These are phyloP conservation scores for Tonatia bakeri DNA, from an alignment of 2,113 vertebrate species.

Conservation along the genomic window DNA sequence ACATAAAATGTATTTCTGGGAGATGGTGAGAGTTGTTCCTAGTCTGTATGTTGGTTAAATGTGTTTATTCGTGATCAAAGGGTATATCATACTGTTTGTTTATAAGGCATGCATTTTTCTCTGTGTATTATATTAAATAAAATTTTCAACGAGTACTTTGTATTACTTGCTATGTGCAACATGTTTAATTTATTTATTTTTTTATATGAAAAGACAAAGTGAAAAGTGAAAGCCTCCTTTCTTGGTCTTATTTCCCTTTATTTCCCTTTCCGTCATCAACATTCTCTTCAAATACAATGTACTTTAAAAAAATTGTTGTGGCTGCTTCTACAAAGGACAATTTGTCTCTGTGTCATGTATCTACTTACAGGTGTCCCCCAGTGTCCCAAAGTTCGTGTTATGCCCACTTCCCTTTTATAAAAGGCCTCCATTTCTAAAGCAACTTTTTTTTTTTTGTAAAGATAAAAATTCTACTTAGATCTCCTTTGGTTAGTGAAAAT, in stretches of 20 bases:
- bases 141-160: not conserved
- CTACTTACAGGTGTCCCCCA: not conserved
- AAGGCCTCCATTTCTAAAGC: not conserved
- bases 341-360: not conserved
- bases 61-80: not conserved
- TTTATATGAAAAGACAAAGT: not conserved
- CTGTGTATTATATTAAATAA: not conserved
- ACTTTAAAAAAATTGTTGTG: not conserved
- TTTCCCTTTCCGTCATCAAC: not conserved
- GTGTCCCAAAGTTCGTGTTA: too few relatives aligned
- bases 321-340: not conserved
- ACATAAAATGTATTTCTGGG: not conserved
- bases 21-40: not conserved
- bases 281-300: not conserved
- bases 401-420: not conserved
- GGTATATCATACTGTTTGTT: not conserved
- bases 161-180: not conserved
- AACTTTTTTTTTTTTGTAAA: not conserved
- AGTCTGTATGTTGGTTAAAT: not conserved
- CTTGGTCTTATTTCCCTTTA: not conserved
- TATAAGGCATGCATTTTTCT: not conserved
- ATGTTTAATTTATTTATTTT: not conserved
- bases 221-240: not conserved
- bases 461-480: not conserved
- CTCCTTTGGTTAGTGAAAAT: not conserved